phyloP scores from a whole-genome alignment of 2,113 vertebrate genomes.

The Melanerpes aurifrons region DNA sequence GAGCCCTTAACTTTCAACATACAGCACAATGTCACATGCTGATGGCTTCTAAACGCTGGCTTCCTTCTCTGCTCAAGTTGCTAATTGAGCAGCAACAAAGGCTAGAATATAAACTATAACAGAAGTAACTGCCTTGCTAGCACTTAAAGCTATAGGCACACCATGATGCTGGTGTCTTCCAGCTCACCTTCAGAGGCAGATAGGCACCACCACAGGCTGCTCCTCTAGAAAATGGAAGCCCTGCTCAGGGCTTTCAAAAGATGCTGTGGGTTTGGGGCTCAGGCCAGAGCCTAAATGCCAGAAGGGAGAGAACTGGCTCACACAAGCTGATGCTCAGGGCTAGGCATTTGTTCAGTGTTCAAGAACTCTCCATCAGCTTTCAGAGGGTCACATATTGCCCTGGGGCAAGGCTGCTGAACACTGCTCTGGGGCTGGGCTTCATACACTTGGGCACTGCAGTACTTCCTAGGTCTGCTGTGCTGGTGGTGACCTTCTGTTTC shows the following conservation, averaged over 20 bases:
- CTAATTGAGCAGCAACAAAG: background rate
- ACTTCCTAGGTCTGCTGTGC: background rate
- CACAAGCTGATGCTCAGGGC: accelerated
- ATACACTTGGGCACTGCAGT: accelerated
- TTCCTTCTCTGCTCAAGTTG: background rate
- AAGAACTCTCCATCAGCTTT: background rate
- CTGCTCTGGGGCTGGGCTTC: background rate
- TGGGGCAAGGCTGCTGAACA: background rate
- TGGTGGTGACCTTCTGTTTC: background rate
- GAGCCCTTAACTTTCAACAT: background rate
- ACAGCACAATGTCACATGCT: accelerated
- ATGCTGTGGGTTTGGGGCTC: background rate
- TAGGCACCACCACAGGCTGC: background rate
- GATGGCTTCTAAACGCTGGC: background rate
- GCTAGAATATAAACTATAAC: background rate
- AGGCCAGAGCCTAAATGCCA: background rate
- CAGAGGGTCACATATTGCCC: background rate
- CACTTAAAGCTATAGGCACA: background rate
- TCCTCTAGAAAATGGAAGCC: background rate
- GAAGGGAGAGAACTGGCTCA: background rate
- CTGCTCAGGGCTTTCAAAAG: background rate
- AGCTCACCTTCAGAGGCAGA: background rate
- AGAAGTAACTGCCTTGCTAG: background rate
- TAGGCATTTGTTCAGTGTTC: background rate
- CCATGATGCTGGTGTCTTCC: background rate